Percentiles rank a stretch among this genome's conserved stretches.
Evolutionary conservation across 2,888 invertebrate species (phyloP).

Genomic region (Neoascia interrupta): DNA sequence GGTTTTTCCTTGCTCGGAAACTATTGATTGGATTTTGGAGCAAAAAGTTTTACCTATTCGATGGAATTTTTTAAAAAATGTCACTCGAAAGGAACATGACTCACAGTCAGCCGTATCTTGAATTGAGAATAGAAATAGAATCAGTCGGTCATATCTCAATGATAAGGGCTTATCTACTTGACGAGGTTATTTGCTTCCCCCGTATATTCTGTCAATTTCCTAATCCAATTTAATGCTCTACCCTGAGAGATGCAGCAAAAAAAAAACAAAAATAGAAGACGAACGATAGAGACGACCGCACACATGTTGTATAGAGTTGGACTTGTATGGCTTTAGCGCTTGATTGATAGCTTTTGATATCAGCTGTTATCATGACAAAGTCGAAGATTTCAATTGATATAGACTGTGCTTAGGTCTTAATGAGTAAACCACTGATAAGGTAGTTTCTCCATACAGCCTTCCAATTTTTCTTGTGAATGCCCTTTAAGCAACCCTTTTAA

Average conservation of each 20-base stretch:
- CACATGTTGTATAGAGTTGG: conserved; percentile 7
- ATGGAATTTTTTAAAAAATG: background rate
- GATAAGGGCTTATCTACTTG: conserved; percentile 44
- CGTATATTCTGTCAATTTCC: conserved; percentile 35
- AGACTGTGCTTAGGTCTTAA: no score
- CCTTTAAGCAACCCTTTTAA: no score
- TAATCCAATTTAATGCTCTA: conserved; percentile 41
- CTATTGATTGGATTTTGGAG: conserved; percentile 3
- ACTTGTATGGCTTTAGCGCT: background rate
- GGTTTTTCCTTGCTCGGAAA: no score
- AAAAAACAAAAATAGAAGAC: no score
- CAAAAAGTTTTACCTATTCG: background rate
- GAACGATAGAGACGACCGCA: background rate
- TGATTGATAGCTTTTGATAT: background rate
- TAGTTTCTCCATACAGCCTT: no score
- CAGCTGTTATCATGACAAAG: conserved; percentile 19
- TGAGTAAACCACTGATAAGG: no score
- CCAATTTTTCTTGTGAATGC: no score
- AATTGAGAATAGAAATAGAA: conserved; percentile 1
- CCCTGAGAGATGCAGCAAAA: conserved; percentile 15
- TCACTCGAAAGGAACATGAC: background rate
- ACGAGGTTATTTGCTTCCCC: conserved; percentile 30
- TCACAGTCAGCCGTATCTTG: background rate
- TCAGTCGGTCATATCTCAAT: conserved; percentile 32
- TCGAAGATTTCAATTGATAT: conserved; percentile 11